phyloP scores from a whole-genome alignment of 2,113 vertebrate genomes.

The Salvelinus fontinalis region DNA sequence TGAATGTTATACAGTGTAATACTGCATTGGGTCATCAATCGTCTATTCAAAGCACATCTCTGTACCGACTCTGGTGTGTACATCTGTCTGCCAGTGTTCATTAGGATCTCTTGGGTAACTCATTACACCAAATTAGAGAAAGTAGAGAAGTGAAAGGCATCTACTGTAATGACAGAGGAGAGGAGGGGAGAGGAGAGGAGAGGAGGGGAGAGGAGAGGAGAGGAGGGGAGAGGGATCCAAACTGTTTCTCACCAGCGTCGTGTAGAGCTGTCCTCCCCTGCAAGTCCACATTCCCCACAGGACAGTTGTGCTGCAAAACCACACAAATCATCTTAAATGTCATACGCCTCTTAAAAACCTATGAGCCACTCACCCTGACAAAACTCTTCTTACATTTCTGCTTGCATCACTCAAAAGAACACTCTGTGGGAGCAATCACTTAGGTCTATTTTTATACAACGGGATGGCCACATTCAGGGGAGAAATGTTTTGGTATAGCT shows the following conservation, averaged over 20 bases:
- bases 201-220: not conserved
- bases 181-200: not conserved
- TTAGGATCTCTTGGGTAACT: no score
- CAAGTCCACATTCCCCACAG: constrained; percentile 90
- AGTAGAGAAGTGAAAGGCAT: not conserved
- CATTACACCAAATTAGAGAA: no score
- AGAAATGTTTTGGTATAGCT: no score
- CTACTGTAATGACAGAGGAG: not conserved
- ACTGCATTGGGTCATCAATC: no score
- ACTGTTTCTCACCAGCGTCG: constrained; percentile 83
- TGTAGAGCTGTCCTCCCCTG: constrained; percentile 93
- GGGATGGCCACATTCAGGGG: no score
- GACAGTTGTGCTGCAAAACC: constrained; percentile 87
- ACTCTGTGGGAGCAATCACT: no score
- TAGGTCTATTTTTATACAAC: no score
- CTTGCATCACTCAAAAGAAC: no score
- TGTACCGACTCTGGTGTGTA: no score
- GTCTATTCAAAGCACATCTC: no score
- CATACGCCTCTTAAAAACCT: not conserved
- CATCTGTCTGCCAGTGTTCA: no score
- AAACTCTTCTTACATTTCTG: not conserved
- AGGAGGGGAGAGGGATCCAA: not conserved
- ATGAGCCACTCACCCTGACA: constrained; percentile 26
- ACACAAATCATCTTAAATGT: constrained; percentile 11
- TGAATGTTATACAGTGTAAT: no score